Conservation (phyloP, 2,888 invertebrate genomes). For the Protophormia terraenovae region DNA sequence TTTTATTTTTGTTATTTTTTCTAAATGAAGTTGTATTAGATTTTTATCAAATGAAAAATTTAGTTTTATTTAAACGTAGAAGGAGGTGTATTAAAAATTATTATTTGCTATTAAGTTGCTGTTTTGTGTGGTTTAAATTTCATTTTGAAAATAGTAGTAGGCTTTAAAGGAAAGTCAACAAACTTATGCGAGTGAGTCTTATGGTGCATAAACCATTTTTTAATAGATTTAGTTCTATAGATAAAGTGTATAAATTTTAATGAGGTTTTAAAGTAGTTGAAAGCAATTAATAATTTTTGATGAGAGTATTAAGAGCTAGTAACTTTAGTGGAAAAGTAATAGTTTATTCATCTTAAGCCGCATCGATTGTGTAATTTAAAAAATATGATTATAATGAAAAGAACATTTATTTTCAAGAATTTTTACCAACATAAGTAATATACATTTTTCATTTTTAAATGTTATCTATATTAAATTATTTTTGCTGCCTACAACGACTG, state of each 20-base stretch:
- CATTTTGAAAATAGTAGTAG: background rate
- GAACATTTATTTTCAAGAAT: too few relatives aligned
- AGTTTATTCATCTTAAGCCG: too few relatives aligned
- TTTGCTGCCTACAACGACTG: too few relatives aligned
- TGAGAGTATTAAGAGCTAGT: constrained; percentile 17
- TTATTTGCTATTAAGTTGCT: background rate
- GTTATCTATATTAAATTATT: too few relatives aligned
- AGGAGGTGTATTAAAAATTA: background rate
- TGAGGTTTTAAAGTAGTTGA: constrained; percentile 19
- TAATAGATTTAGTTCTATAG: constrained; percentile 20
- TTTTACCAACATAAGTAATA: too few relatives aligned
- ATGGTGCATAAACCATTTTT: constrained; percentile 28
- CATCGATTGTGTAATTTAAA: too few relatives aligned
- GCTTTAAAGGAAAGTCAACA: background rate
- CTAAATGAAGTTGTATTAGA: constrained; percentile 58
- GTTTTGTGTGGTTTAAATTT: background rate
- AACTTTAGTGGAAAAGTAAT: background rate
- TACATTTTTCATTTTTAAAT: too few relatives aligned
- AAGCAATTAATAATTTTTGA: constrained; percentile 42
- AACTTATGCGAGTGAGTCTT: background rate
- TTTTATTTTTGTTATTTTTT: background rate
- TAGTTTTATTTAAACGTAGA: constrained; percentile 28
- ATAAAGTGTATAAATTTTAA: constrained; percentile 23
- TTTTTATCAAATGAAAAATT: constrained; percentile 62
- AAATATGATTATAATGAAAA: too few relatives aligned